A percentile compares a stretch with the other conserved stretches of the same genome.
Evolutionary conservation across 1,140 invertebrate species (phyloP).

Genomic region (Cryptotermes secundus): DNA sequence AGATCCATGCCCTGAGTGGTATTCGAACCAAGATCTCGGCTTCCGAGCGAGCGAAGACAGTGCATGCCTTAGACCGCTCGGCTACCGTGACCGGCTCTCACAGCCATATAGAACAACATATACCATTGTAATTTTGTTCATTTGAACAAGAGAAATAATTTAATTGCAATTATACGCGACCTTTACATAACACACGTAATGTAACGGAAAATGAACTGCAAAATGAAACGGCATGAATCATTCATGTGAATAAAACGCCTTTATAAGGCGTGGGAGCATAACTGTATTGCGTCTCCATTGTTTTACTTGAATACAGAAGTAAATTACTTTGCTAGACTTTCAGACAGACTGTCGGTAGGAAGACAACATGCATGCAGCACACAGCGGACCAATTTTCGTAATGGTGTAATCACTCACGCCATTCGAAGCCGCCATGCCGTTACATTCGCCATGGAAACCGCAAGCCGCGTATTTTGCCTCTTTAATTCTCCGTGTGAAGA

Average conservation of each 20-base stretch:
- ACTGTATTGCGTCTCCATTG: too few relatives aligned
- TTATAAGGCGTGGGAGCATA: not conserved
- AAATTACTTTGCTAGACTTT: not conserved
- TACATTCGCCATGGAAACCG: not conserved
- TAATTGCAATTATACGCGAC: too few relatives aligned
- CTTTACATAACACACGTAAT: too few relatives aligned
- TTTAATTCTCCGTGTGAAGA: not conserved
- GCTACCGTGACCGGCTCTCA: too few relatives aligned
- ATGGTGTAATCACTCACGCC: not conserved
- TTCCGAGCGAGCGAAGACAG: too few relatives aligned
- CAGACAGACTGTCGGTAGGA: not conserved
- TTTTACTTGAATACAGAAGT: not conserved
- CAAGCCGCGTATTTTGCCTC: not conserved
- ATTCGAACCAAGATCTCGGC: too few relatives aligned
- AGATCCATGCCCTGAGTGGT: too few relatives aligned
- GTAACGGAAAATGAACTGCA: too few relatives aligned
- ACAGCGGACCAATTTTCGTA: constrained; percentile 1
- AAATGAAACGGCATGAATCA: not conserved
- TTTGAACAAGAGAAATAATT: too few relatives aligned
- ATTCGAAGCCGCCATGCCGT: not conserved
- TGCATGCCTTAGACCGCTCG: too few relatives aligned
- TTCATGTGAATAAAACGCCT: not conserved
- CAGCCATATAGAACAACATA: too few relatives aligned
- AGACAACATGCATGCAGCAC: not conserved
- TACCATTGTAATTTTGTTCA: too few relatives aligned